Percentiles rank a stretch among this genome's conserved stretches.
phyloP scores from a whole-genome alignment of 2,888 invertebrate genomes.

The Chloroclysta siterata region DNA sequence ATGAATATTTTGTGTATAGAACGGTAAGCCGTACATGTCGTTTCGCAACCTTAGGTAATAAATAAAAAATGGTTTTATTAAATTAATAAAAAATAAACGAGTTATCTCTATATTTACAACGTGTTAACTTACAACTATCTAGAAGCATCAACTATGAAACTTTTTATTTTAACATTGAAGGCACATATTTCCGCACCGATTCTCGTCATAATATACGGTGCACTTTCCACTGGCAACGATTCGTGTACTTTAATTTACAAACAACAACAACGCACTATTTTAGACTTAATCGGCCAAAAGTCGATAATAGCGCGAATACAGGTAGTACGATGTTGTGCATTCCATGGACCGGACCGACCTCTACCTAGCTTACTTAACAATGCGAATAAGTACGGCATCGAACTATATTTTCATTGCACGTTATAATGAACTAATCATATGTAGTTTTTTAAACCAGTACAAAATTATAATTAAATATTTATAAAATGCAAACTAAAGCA shows the following conservation, averaged over 20 bases:
- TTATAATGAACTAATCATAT: slow-evolving; percentile 33
- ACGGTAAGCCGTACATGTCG: slow-evolving; percentile 40
- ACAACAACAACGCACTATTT: slow-evolving; percentile 50
- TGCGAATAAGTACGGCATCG: slow-evolving; percentile 52
- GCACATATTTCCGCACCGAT: slow-evolving; percentile 84
- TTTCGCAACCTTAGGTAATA: slow-evolving; percentile 70
- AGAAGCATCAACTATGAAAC: slow-evolving; percentile 84
- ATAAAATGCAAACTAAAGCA: slow-evolving; percentile 23
- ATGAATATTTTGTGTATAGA: slow-evolving; percentile 29
- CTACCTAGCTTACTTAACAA: slow-evolving; percentile 23
- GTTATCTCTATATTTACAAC: slow-evolving; percentile 80
- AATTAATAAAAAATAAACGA: slow-evolving; percentile 79
- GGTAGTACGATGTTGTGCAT: slow-evolving; percentile 26
- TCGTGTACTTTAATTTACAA: slow-evolving; percentile 53
- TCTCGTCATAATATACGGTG: slow-evolving; percentile 67
- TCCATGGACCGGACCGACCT: slow-evolving; percentile 66
- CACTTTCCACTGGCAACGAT: slow-evolving; percentile 65
- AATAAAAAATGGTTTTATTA: slow-evolving; percentile 74
- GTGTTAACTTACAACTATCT: slow-evolving; percentile 77
- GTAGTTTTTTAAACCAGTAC: slow-evolving; percentile 28
- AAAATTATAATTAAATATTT: slow-evolving; percentile 15
- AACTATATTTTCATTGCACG: slow-evolving; percentile 45
- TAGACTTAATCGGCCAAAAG: slow-evolving; percentile 44
- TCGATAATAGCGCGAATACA: slow-evolving; percentile 37
- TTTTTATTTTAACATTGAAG: slow-evolving; percentile 82